phyloP scores from a whole-genome alignment of 2,888 invertebrate species.

The Mesochorus sp. region DNA sequence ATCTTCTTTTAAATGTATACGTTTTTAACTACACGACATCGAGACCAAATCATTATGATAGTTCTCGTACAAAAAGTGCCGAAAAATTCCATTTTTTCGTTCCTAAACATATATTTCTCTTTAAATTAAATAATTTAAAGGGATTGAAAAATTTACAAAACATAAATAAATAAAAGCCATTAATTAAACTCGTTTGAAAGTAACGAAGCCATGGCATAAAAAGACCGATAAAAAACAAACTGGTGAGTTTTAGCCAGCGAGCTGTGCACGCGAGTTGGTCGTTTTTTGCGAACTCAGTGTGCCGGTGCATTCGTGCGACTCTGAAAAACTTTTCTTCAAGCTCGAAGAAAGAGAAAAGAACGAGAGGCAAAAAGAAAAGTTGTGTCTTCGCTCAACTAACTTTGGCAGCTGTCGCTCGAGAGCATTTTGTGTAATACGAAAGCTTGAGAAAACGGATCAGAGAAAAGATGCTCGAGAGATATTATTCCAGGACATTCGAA shows the following conservation, averaged over 20 bases:
- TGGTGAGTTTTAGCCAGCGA: constrained; percentile 52
- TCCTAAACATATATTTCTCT: not conserved
- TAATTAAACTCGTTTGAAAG: constrained; percentile 15
- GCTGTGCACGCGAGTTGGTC: constrained; percentile 45
- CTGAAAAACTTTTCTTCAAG: constrained; percentile 47
- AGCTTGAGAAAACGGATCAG: constrained; percentile 29
- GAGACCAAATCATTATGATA: too few species aligned
- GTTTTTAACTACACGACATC: too few species aligned
- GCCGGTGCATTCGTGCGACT: constrained; percentile 33
- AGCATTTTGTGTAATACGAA: constrained; percentile 45
- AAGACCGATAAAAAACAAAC: constrained; percentile 32
- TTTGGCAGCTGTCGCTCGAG: constrained; percentile 59
- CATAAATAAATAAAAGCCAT: not conserved
- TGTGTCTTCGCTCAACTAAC: constrained; percentile 50
- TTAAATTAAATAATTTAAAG: not conserved
- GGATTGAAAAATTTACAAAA: not conserved
- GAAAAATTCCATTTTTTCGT: too few species aligned
- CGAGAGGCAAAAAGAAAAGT: constrained; percentile 22
- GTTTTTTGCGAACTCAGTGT: constrained; percentile 48
- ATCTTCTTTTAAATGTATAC: too few species aligned
- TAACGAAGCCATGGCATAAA: constrained; percentile 17
- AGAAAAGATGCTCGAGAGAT: not conserved
- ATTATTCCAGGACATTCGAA: too few species aligned
- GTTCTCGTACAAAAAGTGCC: too few species aligned
- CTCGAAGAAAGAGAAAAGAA: constrained; percentile 21